Base-by-base conservation (phyloP, 2,888 invertebrate genomes). In the Plebejus melissa region DNA sequence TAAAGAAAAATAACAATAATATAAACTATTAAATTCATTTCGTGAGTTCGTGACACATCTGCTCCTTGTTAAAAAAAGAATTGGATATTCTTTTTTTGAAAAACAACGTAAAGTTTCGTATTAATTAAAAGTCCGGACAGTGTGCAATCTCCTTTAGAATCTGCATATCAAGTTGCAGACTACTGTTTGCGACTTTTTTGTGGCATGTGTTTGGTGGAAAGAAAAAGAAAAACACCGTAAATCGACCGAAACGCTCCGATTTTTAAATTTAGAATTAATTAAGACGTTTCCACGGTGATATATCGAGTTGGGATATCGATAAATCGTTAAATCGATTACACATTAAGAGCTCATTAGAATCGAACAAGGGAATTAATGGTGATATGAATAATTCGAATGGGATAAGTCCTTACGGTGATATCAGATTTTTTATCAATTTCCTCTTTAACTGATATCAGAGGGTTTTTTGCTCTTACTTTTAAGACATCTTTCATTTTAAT, bases 131-230 rank as follows among this genome's bases (percentile, higher is more conserved):
- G 71, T 60, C 13, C 28, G 65, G n/a, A 71, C 79, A 84, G 83
- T 87, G 88, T 89, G 78, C 81, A 90, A 86, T 89, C 90, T 82
- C 80, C 85, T 76, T 81, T 84, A 85, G 79, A 79, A 87, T 87
- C 86, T 82, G 82, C 84, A 84, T 90, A 90, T 91, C 90, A 82
- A 83, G 89, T 91, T 90, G 82, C 90, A 79, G 85, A 91, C 91
- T 91, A 91, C 91, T 88, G 91, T 90, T 83, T 84, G 83, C 82
- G 83, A 80, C 84, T 79, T 79, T 79, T 80, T 78, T 79, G 78
- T 76, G 78, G 75, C 78, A 79, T 65, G 65, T 36, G 65, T 65
- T 65, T 65, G 65, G 65, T 65, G 32, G 7, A 65, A 32, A 32
- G 32, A 65, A 32, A 32, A 28, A 36, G 32, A 16, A 65, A 32